A percentile compares a stretch with the other conserved stretches of the same genome.
phyloP scores from a whole-genome alignment of 2,888 invertebrate species.

The Acanthacorydalis orientalis region DNA sequence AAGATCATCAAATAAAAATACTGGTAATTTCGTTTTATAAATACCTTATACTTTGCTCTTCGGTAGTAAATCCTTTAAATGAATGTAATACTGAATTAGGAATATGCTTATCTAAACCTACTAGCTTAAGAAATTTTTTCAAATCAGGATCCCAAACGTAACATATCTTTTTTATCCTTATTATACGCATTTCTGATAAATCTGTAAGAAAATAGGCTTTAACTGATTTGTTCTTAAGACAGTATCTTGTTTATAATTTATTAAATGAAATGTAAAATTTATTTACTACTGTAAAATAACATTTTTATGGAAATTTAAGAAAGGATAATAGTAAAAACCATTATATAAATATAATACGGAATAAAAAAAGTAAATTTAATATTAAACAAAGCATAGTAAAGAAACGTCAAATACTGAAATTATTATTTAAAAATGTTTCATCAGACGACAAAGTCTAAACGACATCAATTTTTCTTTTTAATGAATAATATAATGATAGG shows the following conservation, averaged over 20 bases:
- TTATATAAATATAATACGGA: no score
- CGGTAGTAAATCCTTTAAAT: constrained; percentile 37
- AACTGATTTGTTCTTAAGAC: no score
- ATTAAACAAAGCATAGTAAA: not conserved
- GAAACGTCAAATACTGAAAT: not conserved
- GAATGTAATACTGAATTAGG: constrained; percentile 46
- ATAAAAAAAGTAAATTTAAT: constrained; percentile 1
- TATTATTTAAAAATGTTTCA: no score
- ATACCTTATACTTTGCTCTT: constrained; percentile 48
- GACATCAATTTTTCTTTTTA: no score
- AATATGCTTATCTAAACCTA: constrained; percentile 55
- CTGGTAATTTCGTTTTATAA: constrained; percentile 16
- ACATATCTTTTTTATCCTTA: constrained; percentile 68
- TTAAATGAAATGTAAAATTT: no score
- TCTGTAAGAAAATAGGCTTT: not conserved
- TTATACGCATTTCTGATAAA: constrained; percentile 29
- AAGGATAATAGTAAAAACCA: no score
- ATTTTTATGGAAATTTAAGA: no score
- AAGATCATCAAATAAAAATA: constrained; percentile 2
- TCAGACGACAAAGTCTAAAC: no score
- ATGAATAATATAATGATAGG: no score
- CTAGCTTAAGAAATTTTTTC: constrained; percentile 49
- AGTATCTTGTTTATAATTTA: no score
- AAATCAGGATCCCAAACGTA: constrained; percentile 63
- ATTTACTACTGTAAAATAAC: constrained; percentile 6